Evolutionary conservation across 2,888 invertebrate species (phyloP), one percentile per base, ranked within the genome.

Genomic region (Lamproptera curius): DNA sequence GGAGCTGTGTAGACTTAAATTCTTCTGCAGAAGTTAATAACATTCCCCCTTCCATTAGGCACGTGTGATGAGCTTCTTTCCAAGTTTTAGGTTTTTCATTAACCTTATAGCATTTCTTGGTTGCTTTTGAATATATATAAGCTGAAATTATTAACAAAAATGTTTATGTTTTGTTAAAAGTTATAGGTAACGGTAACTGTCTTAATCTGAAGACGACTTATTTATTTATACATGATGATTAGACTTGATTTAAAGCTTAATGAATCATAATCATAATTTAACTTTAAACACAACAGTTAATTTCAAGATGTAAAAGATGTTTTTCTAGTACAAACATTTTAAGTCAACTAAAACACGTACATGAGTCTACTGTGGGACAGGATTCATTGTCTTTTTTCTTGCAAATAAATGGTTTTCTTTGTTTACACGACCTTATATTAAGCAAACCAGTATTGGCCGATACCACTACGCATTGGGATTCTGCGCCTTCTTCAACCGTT

Each of bases 1-100:
- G n/a, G n/a, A n/a, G n/a, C n/a, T n/a, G n/a, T n/a, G n/a, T 16
- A n/a, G 11, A 36, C 2, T 60, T 54, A 10, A 45, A 14, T 0
- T 39, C 11, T 11, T 39, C 51, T 6, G 52, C 49, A 1, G 55
- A 10, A 8, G 56, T 55, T 0, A 51, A 48, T 11, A 64, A 46
- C 1, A 55, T 26, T 0, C 57, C 61, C 0, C 64, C 64, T 53
- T 64, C 64, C 58, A 61, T 58, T 31, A 46, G 54, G 37, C 64
- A 64, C 0, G 59, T 61, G 11, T 60, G 53, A 53, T 58, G 46
- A 1, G 64, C 59, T 11, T 56, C 55, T 1, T 49, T 34, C 62
- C 62, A 64, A 9, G 51, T 52, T 37, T 46, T 55, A 6, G 14
- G 14, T 1, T 50, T 46, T 9, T 53, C 46, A 16, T 62, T 58